Evolutionary conservation across 2,113 vertebrate species (phyloP).

Genomic region (Ceuthmochares aereus): DNA sequence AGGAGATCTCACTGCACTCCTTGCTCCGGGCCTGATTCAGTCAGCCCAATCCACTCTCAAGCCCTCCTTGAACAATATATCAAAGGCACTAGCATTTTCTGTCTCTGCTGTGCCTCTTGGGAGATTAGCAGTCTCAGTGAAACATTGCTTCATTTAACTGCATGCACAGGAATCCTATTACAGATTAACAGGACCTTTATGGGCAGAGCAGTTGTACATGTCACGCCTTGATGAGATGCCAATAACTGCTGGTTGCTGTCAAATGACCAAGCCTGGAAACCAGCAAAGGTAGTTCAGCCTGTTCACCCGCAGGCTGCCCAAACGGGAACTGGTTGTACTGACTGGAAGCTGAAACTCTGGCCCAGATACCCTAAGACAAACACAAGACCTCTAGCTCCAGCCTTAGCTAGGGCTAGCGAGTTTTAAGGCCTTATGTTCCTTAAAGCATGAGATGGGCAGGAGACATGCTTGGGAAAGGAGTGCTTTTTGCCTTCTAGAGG

Average conservation of each 20-base stretch:
- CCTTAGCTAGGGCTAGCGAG: not conserved
- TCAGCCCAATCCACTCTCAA: not conserved
- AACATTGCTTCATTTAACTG: not conserved
- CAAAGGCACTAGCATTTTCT: not conserved
- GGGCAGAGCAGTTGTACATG: not conserved
- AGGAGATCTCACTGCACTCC: not conserved
- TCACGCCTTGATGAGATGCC: not conserved
- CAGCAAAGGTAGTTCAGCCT: not conserved
- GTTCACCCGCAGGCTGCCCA: not conserved
- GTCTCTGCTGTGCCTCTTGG: not conserved
- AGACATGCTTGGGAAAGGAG: not conserved
- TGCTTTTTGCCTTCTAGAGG: not conserved
- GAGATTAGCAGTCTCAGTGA: not conserved
- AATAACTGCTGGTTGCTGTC: not conserved
- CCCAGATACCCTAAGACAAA: not conserved
- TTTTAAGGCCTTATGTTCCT: not conserved
- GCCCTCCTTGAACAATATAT: not conserved
- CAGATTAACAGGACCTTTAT: not conserved
- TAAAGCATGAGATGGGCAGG: not conserved
- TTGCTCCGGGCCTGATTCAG: not conserved
- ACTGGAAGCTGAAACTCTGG: not conserved
- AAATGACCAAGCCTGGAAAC: not conserved
- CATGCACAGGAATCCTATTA: not conserved
- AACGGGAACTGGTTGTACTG: not conserved
- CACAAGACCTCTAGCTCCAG: not conserved